Conservation (phyloP, 2,797 vertebrate species). For the Enteromius argenteus region DNA sequence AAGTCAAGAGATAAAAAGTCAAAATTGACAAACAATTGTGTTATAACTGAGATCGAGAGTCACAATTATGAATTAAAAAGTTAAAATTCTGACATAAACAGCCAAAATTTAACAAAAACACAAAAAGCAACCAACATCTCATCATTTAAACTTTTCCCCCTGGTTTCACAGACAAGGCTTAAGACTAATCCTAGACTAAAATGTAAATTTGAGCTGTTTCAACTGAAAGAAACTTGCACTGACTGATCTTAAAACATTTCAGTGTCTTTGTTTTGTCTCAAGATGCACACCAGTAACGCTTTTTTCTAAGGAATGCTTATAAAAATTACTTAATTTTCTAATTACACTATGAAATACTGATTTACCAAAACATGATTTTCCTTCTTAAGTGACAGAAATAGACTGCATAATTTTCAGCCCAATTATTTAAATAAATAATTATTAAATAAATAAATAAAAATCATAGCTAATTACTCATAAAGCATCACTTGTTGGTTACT, state of each 20-base stretch:
- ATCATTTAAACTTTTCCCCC: neutral
- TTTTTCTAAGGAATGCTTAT: no score
- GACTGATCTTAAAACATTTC: no score
- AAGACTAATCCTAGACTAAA: no score
- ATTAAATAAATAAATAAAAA: neutral
- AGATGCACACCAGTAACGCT: no score
- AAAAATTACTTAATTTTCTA: no score
- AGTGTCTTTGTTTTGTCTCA: no score
- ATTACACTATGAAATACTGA: no score
- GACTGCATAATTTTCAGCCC: neutral
- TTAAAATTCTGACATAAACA: neutral
- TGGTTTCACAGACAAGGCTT: no score
- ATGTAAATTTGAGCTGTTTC: no score
- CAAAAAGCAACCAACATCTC: neutral
- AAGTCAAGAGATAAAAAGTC: neutral
- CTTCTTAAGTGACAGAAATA: neutral
- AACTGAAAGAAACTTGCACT: no score
- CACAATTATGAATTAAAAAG: neutral
- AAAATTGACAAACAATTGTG: neutral
- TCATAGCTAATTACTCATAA: neutral
- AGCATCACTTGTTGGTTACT: neutral
- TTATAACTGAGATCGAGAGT: neutral
- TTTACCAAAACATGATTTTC: neutral
- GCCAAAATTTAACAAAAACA: neutral
- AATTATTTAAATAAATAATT: neutral